A percentile compares a stretch with the other conserved stretches of the same genome.
phyloP scores from a whole-genome alignment of 2,888 invertebrate species.

The Junonia oenone region DNA sequence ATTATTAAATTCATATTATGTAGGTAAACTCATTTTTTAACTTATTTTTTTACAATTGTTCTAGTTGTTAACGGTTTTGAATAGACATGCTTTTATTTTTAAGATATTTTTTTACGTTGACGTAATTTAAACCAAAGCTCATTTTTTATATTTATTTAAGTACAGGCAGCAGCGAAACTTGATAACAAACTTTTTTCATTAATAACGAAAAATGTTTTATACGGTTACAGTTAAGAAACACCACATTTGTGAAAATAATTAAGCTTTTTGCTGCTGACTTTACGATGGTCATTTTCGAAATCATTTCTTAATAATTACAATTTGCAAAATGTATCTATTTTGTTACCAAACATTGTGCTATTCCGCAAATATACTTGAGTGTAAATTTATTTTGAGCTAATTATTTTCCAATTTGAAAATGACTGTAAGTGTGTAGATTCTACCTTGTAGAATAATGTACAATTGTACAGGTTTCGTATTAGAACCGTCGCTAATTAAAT shows the following conservation, averaged over 20 bases:
- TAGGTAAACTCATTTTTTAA: constrained; percentile 34
- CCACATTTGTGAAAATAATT: neutral
- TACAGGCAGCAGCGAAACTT: constrained; percentile 20
- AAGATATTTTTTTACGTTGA: constrained; percentile 38
- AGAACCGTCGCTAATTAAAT: constrained; percentile 30
- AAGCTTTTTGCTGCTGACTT: constrained; percentile 10
- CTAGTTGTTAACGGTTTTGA: constrained; percentile 36
- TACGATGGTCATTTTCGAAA: constrained; percentile 16
- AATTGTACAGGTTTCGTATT: constrained; percentile 44
- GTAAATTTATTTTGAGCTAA: neutral
- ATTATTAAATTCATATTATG: constrained; percentile 7
- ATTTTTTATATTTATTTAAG: constrained; percentile 48
- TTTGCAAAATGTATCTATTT: neutral
- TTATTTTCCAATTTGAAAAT: constrained; percentile 6
- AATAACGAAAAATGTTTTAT: neutral
- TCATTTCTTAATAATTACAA: neutral
- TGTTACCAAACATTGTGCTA: neutral
- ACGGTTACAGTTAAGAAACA: neutral
- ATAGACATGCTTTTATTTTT: constrained; percentile 11
- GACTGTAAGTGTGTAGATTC: too few relatives aligned
- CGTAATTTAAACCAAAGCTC: constrained; percentile 61
- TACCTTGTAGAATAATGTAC: constrained; percentile 40
- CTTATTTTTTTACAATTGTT: constrained; percentile 36
- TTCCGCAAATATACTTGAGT: neutral
- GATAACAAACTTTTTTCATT: neutral